phyloP scores from a whole-genome alignment of 2,797 vertebrate species.

The Crenuchus spilurus region DNA sequence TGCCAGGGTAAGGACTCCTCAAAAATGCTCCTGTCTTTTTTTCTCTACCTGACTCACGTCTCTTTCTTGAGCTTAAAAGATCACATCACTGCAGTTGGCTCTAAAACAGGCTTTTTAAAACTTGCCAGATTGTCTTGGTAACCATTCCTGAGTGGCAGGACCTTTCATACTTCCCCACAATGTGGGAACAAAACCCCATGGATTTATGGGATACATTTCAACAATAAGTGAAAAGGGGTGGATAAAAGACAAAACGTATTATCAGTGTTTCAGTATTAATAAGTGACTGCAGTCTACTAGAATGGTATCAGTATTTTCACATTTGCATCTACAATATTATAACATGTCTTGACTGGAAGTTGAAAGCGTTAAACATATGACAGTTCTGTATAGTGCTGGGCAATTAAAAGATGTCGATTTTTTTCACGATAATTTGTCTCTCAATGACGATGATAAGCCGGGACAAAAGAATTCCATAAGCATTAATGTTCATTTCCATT shows the following conservation, averaged over 20 bases:
- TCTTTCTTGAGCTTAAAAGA: slow-evolving; percentile 12
- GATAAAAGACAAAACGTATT: not conserved
- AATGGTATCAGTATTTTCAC: no score
- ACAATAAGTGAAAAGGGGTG: not conserved
- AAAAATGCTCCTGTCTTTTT: slow-evolving; percentile 17
- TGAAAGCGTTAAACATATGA: no score
- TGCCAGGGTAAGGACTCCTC: slow-evolving; percentile 2
- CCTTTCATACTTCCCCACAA: slow-evolving; percentile 24
- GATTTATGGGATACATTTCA: slow-evolving; percentile 8
- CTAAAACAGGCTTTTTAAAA: slow-evolving; percentile 20
- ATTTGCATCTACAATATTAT: no score
- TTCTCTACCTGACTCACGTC: not conserved
- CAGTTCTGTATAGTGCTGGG: no score
- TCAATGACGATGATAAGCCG: no score
- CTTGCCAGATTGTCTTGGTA: slow-evolving; percentile 40
- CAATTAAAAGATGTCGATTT: no score
- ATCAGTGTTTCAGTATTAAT: no score
- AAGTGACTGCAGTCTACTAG: no score
- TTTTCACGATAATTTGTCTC: no score
- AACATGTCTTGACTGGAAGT: no score
- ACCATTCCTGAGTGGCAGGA: slow-evolving; percentile 36
- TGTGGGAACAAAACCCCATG: slow-evolving; percentile 1
- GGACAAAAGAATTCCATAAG: no score
- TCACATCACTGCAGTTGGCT: slow-evolving; percentile 11
- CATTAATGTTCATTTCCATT: no score